A percentile compares a stretch with the other conserved stretches of the same genome.
Evolutionary conservation across 2,113 vertebrate species (phyloP).

Genomic region (Protomyctophum bolini): DNA sequence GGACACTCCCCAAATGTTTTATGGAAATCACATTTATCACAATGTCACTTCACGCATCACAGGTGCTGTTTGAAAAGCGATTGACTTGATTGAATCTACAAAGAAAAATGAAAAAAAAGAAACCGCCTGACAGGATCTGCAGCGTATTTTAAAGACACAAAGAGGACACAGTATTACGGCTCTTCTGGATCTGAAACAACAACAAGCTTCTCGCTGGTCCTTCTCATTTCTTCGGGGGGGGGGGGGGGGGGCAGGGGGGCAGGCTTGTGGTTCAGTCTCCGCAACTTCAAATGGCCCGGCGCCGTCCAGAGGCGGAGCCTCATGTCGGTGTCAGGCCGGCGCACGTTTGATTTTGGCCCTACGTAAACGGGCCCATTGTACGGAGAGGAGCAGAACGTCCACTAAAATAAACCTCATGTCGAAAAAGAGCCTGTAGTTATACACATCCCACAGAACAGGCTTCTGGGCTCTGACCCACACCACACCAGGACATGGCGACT

Average conservation of each 20-base stretch:
- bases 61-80: too few species aligned
- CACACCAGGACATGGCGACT: constrained; percentile 30
- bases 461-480: constrained; percentile 53
- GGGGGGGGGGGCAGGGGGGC: too few species aligned
- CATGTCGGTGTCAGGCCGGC: constrained; percentile 27
- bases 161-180: constrained; percentile 21
- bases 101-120: too few species aligned
- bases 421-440: constrained; percentile 65
- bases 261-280: constrained; percentile 35
- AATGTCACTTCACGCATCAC: too few species aligned
- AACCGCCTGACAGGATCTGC: neutral
- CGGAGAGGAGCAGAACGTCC: constrained; percentile 48
- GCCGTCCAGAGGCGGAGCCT: constrained; percentile 17
- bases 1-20: too few species aligned
- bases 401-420: constrained; percentile 68
- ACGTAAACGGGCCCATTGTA: constrained; percentile 63
- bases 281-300: constrained; percentile 16
- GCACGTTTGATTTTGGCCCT: constrained; percentile 46
- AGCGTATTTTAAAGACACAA: constrained; percentile 14
- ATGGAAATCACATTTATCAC: too few species aligned
- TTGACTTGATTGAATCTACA: too few species aligned
- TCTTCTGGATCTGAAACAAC: constrained; percentile 30
- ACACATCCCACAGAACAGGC: constrained; percentile 55
- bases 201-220: constrained; percentile 14
- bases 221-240: constrained; percentile 23